A percentile compares a stretch with the other conserved stretches of the same genome.
These are phyloP conservation scores for Schlechtendalia chinensis DNA, from an alignment of 1,140 invertebrate genomes.

Conservation along the genomic window DNA sequence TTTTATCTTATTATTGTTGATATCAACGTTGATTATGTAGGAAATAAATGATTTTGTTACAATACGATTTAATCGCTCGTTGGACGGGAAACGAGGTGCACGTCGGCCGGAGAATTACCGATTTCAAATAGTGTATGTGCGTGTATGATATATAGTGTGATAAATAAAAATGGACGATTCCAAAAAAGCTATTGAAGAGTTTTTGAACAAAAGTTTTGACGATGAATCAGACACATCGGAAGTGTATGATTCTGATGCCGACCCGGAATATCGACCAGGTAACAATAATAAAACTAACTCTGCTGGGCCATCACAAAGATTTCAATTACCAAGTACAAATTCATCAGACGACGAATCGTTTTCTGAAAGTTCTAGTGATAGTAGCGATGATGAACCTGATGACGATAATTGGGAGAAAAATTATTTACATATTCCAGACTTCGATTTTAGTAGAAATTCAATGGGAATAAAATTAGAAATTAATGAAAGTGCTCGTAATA, in stretches of 20 bases:
- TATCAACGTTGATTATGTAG: background rate
- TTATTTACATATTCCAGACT: too few species aligned
- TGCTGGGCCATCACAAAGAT: conserved; percentile 1
- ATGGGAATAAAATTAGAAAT: too few species aligned
- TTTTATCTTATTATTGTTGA: background rate
- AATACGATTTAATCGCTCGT: background rate
- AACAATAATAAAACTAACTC: conserved; percentile 1
- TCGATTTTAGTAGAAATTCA: too few species aligned
- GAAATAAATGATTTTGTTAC: too few species aligned
- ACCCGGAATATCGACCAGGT: background rate
- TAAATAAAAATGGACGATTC: background rate
- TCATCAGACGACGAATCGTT: background rate
- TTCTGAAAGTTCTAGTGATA: background rate
- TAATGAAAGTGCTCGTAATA: too few species aligned
- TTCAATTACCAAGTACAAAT: background rate
- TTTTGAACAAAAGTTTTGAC: conserved; percentile 1
- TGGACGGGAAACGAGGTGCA: background rate
- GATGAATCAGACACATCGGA: background rate
- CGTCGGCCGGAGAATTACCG: background rate
- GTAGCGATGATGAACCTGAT: background rate
- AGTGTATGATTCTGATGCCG: conserved; percentile 5
- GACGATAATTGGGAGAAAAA: background rate
- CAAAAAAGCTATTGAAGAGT: conserved; percentile 2
- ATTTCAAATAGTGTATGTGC: background rate
- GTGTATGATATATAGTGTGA: background rate